These are phyloP conservation scores for Temnothorax curvispinosus DNA, from an alignment of 1,140 invertebrate species.

Conservation along the genomic window DNA sequence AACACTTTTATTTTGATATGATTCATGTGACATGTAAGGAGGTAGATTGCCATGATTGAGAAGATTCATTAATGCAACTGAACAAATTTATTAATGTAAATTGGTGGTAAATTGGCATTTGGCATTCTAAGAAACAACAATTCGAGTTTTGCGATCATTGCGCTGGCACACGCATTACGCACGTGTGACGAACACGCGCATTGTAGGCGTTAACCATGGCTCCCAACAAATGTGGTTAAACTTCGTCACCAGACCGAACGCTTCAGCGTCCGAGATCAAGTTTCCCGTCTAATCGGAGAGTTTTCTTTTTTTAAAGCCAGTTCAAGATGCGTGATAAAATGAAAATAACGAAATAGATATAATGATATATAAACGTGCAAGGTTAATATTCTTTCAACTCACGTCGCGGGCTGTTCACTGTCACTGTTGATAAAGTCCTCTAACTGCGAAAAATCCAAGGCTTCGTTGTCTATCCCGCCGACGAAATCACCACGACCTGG, in stretches of 20 bases:
- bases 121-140: slow-evolving; percentile 19
- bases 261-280: slow-evolving; percentile 1
- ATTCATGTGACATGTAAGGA: too few species aligned
- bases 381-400: slow-evolving; percentile 66
- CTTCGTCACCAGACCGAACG: slow-evolving; percentile 25
- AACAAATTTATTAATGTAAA: neutral
- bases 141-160: slow-evolving; percentile 32
- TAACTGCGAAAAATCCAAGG: slow-evolving; percentile 91
- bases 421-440: slow-evolving; percentile 93
- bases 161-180: slow-evolving; percentile 24
- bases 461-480: slow-evolving; percentile 93
- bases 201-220: slow-evolving; percentile 75
- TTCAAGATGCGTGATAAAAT: neutral
- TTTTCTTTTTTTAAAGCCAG: neutral
- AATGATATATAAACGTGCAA: neutral
- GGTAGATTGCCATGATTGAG: neutral
- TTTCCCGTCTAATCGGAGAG: neutral
- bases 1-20: neutral
- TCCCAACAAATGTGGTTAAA: slow-evolving; percentile 52
- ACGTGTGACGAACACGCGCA: slow-evolving; percentile 37
- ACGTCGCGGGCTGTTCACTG: slow-evolving; percentile 85
- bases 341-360: neutral
- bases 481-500: slow-evolving; percentile 89
- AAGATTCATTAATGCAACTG: neutral
- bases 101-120: neutral